Evolutionary conservation across 2,797 vertebrate species (phyloP).

Genomic region (Malurus leucopterus): DNA sequence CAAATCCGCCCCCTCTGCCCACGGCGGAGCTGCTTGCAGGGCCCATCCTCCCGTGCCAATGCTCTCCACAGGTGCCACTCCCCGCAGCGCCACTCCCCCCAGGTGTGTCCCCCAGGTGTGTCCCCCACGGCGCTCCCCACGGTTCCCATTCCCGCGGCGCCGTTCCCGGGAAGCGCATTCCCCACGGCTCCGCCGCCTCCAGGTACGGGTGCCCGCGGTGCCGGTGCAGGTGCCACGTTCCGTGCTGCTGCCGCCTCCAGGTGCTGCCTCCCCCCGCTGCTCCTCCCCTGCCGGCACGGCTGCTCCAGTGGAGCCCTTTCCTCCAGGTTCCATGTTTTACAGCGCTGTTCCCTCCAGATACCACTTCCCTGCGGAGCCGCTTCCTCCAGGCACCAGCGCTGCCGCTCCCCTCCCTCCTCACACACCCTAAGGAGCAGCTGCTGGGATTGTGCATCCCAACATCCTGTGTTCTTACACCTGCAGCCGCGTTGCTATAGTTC

Average conservation of each 20-base stretch:
- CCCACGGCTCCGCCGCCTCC: not conserved
- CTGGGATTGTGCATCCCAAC: not conserved
- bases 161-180: not conserved
- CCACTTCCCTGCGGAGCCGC: not conserved
- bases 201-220: too few relatives aligned
- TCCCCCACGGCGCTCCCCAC: not conserved
- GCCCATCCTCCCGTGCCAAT: accelerated
- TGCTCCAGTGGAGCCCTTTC: not conserved
- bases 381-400: not conserved
- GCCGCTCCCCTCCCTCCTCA: not conserved
- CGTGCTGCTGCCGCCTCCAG: not conserved
- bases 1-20: not conserved
- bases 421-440: not conserved
- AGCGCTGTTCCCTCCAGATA: not conserved
- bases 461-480: not conserved
- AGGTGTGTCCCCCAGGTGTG: not conserved
- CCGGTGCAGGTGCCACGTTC: conserved; percentile 6
- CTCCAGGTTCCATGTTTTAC: conserved; percentile 28
- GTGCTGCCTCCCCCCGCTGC: not conserved
- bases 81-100: not conserved
- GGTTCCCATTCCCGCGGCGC: not conserved
- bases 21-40: not conserved
- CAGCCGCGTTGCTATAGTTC: not conserved
- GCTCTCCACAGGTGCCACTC: not conserved
- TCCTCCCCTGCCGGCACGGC: conserved; percentile 11